Percentiles rank a stretch among this genome's conserved stretches.
Evolutionary conservation across 2,797 vertebrate genomes (phyloP).

Genomic region (Prunella strophiata): DNA sequence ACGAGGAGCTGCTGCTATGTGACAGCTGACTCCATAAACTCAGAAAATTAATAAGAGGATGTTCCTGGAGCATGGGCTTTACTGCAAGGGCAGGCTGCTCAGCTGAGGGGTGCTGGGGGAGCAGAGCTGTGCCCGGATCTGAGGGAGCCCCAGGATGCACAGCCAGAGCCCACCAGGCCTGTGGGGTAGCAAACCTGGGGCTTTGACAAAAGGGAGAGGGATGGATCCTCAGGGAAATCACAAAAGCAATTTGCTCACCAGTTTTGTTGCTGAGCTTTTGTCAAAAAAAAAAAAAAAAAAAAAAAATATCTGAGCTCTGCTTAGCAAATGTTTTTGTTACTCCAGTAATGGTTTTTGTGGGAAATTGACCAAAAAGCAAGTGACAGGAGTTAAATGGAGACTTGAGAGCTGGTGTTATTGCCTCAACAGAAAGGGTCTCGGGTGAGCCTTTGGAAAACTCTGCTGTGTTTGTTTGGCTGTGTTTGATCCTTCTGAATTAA

Average conservation of each 20-base stretch:
- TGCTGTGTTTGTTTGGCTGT: no score
- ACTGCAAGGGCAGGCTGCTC: rapidly evolving
- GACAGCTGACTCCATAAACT: constrained; percentile 1
- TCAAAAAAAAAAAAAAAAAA: background rate
- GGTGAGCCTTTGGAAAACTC: background rate
- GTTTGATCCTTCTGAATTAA: no score
- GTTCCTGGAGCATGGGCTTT: rapidly evolving
- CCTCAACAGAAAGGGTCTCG: background rate
- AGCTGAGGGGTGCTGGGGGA: background rate
- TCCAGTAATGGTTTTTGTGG: background rate
- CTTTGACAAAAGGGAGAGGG: background rate
- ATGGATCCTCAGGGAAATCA: constrained; percentile 63
- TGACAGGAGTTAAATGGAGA: constrained; percentile 28
- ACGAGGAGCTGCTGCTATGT: background rate
- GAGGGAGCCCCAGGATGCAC: rapidly evolving
- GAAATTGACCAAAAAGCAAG: constrained; percentile 17
- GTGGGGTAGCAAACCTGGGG: background rate
- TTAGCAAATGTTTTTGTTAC: constrained; percentile 55
- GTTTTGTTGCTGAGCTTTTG: constrained; percentile 29
- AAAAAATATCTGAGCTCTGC: background rate
- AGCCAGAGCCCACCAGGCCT: rapidly evolving
- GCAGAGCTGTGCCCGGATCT: rapidly evolving
- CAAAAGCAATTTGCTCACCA: constrained; percentile 37
- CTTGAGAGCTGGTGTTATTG: background rate
- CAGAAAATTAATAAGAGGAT: background rate